Conservation (phyloP, 2,797 vertebrate species). For the Myotis findleyi region DNA sequence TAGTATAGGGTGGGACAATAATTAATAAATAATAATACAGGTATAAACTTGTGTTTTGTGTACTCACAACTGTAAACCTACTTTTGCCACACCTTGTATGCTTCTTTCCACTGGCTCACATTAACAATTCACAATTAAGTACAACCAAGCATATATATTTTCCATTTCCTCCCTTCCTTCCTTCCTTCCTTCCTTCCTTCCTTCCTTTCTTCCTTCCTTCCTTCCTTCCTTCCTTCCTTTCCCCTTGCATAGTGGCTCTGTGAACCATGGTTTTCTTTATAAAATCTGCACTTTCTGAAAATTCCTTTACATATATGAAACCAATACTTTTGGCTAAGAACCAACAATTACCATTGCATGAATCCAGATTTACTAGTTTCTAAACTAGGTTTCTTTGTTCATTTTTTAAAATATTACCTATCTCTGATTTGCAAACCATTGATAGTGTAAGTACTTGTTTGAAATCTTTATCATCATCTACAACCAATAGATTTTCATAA, state of each 20-base stretch:
- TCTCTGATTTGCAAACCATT: not conserved
- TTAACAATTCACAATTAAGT: not conserved
- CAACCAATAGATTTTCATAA: not conserved
- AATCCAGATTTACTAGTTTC: not conserved
- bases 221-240: not conserved
- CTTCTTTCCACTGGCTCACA: not conserved
- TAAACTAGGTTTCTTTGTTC: not conserved
- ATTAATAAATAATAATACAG: not conserved
- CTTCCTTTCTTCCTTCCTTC: not conserved
- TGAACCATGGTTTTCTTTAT: not conserved
- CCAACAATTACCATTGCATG: not conserved
- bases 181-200: accelerated
- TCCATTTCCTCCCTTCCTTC: not conserved
- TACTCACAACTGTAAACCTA: not conserved
- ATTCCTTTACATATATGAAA: not conserved
- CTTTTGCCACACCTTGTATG: not conserved
- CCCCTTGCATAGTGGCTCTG: not conserved
- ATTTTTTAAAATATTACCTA: not conserved
- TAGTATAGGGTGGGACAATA: not conserved
- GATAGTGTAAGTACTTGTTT: not conserved
- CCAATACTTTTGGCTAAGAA: not conserved
- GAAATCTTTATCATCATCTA: not conserved
- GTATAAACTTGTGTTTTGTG: not conserved
- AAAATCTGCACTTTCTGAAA: constrained; percentile 12
- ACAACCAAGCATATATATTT: not conserved